These are phyloP conservation scores for Limanda limanda DNA, from an alignment of 2,113 vertebrate species.

Conservation along the genomic window DNA sequence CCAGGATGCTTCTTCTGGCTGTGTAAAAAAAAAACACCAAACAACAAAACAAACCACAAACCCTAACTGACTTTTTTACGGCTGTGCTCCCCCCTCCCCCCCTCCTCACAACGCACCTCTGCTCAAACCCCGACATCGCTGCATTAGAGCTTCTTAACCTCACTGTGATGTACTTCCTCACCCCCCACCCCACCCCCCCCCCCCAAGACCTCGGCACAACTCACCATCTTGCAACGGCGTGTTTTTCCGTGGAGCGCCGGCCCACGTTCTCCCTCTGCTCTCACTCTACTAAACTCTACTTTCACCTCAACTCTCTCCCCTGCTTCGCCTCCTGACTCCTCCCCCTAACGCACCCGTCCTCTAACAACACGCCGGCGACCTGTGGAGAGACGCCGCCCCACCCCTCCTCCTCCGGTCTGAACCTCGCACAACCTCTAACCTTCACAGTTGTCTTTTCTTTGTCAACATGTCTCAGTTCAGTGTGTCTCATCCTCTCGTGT, in stretches of 20 bases:
- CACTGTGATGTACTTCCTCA: constrained; percentile 55
- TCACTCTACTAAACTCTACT: constrained; percentile 51
- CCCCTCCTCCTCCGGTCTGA: constrained; percentile 45
- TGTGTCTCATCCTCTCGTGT: constrained; percentile 37
- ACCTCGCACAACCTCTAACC: constrained; percentile 45
- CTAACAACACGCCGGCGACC: constrained; percentile 60
- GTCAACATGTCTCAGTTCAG: constrained; percentile 53
- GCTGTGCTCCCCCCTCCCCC: constrained; percentile 42
- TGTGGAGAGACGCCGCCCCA: constrained; percentile 35
- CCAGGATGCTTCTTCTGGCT: constrained; percentile 72
- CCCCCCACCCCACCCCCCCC: too few species aligned
- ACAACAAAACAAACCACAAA: constrained; percentile 17
- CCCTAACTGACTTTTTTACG: constrained; percentile 43
- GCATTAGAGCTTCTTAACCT: constrained; percentile 74
- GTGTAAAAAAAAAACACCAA: constrained; percentile 29
- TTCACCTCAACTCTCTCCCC: constrained; percentile 29
- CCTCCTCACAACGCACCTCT: constrained; percentile 66
- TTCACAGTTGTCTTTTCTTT: constrained; percentile 46
- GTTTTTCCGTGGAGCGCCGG: constrained; percentile 45
- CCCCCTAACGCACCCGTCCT: constrained; percentile 50
- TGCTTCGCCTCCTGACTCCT: constrained; percentile 30
- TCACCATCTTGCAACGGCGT: constrained; percentile 58
- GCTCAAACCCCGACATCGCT: constrained; percentile 63
- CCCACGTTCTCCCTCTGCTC: constrained; percentile 47
- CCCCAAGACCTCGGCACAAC: constrained; percentile 49